Conservation (phyloP, 2,113 vertebrate genomes). For the Aramus guarauna region DNA sequence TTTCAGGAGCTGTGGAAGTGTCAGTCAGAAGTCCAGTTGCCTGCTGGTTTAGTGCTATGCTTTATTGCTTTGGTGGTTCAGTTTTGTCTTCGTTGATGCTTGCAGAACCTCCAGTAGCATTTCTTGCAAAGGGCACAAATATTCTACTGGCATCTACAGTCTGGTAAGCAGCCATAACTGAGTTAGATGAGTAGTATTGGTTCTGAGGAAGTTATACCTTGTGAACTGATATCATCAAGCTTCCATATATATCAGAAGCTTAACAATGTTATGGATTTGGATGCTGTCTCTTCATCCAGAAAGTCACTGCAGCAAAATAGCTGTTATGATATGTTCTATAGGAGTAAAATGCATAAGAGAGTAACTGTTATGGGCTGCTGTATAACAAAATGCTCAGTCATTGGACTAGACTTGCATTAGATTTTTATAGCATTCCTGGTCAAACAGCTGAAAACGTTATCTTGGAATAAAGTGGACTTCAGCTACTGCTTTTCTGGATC, state of each 20-base stretch:
- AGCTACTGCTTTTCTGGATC: neutral
- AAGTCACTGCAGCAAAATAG: neutral
- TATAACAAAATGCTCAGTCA: neutral
- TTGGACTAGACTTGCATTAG: neutral
- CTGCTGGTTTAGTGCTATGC: constrained; percentile 98
- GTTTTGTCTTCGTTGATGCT: constrained; percentile 90
- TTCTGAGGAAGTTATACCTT: neutral
- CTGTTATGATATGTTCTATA: neutral
- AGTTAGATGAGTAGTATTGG: neutral
- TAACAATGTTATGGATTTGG: neutral
- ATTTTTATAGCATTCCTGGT: neutral
- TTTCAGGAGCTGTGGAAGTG: constrained; percentile 81
- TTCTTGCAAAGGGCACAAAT: constrained; percentile 83
- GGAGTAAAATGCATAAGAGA: neutral
- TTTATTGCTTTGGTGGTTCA: constrained; percentile 92
- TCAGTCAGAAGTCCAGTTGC: constrained; percentile 86
- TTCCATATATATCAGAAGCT: neutral
- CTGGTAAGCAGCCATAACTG: constrained; percentile 80
- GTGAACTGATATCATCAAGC: neutral
- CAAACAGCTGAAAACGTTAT: neutral
- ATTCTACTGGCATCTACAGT: constrained; percentile 87
- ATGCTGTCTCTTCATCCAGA: neutral
- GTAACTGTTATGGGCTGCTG: neutral
- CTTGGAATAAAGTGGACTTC: neutral
- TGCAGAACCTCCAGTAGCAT: constrained; percentile 86